Evolutionary conservation across 1,140 invertebrate genomes (phyloP), one percentile per base, ranked within the genome.

Genomic region (Triops longicaudatus): DNA sequence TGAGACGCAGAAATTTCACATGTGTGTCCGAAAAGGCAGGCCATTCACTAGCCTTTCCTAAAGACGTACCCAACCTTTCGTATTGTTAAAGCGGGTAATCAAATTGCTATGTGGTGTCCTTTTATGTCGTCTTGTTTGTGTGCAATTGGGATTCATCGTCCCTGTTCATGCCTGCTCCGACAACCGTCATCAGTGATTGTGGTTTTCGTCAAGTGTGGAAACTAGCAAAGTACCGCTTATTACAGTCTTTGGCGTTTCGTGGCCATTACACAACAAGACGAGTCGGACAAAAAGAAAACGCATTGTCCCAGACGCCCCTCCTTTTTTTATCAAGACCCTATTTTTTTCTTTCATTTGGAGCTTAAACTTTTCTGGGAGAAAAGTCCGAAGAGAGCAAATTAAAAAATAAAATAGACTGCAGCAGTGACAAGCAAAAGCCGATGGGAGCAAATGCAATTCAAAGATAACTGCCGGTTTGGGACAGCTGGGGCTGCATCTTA

Each of bases 401-500:
- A 5, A 63, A 63, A 63, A 63, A 63, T 63, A 63, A 2, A 63
- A 63, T 17, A 63, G 50, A 63, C 50, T 63, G 50, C 50, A 63
- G 50, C 50, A 63, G 50, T 63, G 50, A 63, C 50, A 9, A 63
- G n/a, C 50, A 63, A 63, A 63, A 63, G 50, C 50, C 50, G 50
- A 63, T 63, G 50, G 22, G 22, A 17, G 22, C 6, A 63, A 22
- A 63, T 22, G 50, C 50, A 63, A 63, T 63, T 63, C 50, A 63
- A 63, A 63, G 50, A 63, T 14, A 63, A 63, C 22, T 63, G 50
- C 50, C 22, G n/a, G 50, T 63, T 63, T 17, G 50, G 50, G 50
- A 63, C 50, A 63, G 50, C 50, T 63, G 50, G 50, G 50, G 50
- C 50, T 63, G 50, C 50, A 63, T 63, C 50, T 63, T 63, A 63